Percentiles rank a stretch among this genome's conserved stretches.
phyloP scores from a whole-genome alignment of 2,113 vertebrate genomes.

The Hoplias malabaricus region DNA sequence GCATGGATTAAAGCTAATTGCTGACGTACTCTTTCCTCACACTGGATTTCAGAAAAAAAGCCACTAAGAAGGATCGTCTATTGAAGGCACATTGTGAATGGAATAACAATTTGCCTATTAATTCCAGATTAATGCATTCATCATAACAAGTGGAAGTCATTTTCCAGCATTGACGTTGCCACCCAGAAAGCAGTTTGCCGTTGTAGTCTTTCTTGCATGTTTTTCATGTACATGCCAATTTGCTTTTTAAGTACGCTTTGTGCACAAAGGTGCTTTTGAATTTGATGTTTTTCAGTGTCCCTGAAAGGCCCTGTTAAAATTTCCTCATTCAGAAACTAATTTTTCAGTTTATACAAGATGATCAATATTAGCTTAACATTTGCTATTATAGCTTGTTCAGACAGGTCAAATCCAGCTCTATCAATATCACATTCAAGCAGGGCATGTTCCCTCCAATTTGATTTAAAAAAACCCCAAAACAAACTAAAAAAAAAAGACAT shows the following conservation, averaged over 20 bases:
- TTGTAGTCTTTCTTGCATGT: neutral
- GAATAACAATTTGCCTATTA: conserved; percentile 38
- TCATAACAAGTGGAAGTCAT: conserved; percentile 11
- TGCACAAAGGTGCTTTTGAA: neutral
- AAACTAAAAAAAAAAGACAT: too few species aligned
- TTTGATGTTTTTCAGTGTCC: neutral
- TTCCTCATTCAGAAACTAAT: neutral
- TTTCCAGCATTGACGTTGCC: neutral
- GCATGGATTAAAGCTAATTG: conserved; percentile 45
- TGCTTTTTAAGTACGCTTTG: neutral
- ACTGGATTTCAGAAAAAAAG: conserved; percentile 6
- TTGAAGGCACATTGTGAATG: conserved; percentile 21
- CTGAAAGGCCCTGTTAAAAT: neutral
- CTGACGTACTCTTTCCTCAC: conserved; percentile 20
- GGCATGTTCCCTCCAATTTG: too few species aligned
- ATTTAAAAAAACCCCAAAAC: too few species aligned
- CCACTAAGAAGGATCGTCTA: neutral
- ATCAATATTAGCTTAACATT: neutral
- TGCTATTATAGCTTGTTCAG: too few species aligned
- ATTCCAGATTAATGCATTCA: conserved; percentile 31
- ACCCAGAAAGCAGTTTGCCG: neutral
- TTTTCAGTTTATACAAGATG: neutral
- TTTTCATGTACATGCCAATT: neutral
- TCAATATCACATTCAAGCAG: too few species aligned
- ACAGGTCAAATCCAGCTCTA: too few species aligned